Evolutionary conservation across 2,888 invertebrate species (phyloP), one percentile per base, ranked within the genome.

Genomic region (Eudemis profundana): DNA sequence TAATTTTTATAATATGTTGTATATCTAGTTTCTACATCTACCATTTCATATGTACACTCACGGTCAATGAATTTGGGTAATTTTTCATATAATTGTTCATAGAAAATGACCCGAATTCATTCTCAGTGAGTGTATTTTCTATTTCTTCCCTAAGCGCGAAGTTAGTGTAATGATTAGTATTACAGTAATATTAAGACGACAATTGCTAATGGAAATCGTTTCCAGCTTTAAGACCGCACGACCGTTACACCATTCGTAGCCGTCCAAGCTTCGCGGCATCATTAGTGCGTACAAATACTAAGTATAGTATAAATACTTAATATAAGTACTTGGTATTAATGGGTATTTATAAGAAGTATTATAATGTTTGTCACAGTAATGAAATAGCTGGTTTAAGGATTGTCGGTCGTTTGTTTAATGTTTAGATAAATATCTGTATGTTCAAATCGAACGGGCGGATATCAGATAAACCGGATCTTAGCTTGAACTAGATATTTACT

Each of bases 131-230:
- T 42, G 17, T 17, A 8, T 42, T 17, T 21, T 2, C 21, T 1
- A 21, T 15, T 33, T 17, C 42, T 21, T 10, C 17, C 19, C 15
- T 54, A 44, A 10, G 15, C n/a, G 29, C 17, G 42, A 14, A 38
- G 38, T 42, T 54, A 27, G 44, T 44, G 4, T 40, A 44, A 56
- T 40, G 54, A 54, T 15, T 54, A 40, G 14, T 40, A 23, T 42
- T 29, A 44, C 42, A 42, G 19, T 44, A 56, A 42, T 56, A 29
- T 44, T 44, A 56, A 42, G 56, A 56, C 29, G 56, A 56, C 56
- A 56, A 56, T 56, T 56, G 56, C 56, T 44, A 56, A 56, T 56
- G 56, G 56, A 56, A 44, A 56, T 23, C 42, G 27, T 29, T 56
- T 17, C 29, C 29, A 44, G 56, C 42, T 53, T 29, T 42, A 56